Conservation (phyloP, 2,113 vertebrate genomes). For the Eurypyga helias region DNA sequence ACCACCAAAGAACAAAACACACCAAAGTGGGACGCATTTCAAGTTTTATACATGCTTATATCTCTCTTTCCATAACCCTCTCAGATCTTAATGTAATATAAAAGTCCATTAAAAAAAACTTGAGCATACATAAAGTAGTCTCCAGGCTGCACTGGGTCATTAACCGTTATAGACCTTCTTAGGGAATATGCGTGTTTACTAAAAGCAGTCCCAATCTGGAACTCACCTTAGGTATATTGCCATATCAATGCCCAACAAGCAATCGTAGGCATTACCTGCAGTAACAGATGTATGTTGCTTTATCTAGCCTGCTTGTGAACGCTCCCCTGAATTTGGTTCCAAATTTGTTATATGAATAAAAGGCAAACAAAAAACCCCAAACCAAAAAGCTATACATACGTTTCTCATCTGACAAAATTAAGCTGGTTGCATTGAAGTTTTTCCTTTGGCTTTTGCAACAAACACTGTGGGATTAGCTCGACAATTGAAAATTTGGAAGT, state of each 20-base stretch:
- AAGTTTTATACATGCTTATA: neutral
- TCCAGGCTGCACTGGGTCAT: neutral
- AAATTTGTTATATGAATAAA: neutral
- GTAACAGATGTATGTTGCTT: neutral
- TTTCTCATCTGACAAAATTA: neutral
- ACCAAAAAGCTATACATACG: neutral
- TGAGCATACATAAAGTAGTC: neutral
- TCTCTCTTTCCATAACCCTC: neutral
- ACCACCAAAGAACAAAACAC: neutral
- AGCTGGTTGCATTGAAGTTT: neutral
- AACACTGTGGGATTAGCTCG: neutral
- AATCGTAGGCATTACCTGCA: neutral
- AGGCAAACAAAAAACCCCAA: too few species aligned
- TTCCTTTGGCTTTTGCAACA: neutral
- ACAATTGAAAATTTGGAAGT: neutral
- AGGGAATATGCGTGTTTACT: neutral
- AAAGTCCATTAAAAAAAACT: neutral
- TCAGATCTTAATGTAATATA: neutral
- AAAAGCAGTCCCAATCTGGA: neutral
- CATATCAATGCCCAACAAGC: neutral
- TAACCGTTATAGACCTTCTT: neutral
- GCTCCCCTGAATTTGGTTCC: neutral
- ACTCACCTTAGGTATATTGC: neutral
- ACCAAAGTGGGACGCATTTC: neutral
- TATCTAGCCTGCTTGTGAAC: neutral